These are phyloP conservation scores for Trachemys scripta DNA, from an alignment of 2,113 vertebrate genomes.

Conservation along the genomic window DNA sequence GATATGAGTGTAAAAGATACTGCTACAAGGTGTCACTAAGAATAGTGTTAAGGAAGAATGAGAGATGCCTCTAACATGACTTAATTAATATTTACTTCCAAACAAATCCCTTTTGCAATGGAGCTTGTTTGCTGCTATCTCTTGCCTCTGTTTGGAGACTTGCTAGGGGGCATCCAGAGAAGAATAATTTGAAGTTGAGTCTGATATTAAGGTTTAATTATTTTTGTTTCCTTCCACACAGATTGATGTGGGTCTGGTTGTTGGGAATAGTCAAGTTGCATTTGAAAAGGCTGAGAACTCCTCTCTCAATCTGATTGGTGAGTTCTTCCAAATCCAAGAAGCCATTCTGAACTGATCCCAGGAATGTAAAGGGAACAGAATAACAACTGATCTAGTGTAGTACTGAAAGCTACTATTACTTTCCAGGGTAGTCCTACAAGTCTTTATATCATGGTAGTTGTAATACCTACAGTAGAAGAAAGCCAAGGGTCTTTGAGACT, in stretches of 20 bases:
- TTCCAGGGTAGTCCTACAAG: neutral
- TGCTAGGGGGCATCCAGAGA: neutral
- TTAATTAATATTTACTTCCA: neutral
- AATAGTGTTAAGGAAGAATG: neutral
- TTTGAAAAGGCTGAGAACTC: conserved; percentile 97
- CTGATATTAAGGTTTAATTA: neutral
- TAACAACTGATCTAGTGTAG: neutral
- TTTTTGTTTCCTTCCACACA: conserved; percentile 67
- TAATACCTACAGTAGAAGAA: neutral
- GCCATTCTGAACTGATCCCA: neutral
- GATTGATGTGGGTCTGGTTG: conserved; percentile 91
- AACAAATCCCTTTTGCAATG: neutral
- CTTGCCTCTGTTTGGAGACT: neutral
- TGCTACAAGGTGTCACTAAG: neutral
- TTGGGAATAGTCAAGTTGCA: conserved; percentile 94
- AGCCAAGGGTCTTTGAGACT: neutral
- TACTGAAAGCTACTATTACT: accelerated
- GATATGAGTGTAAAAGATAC: neutral
- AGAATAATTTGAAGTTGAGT: neutral
- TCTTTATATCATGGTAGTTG: accelerated
- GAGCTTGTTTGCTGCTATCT: neutral
- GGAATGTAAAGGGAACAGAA: neutral
- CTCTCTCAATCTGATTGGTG: conserved; percentile 91
- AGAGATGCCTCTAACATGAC: neutral
- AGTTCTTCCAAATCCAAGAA: conserved; percentile 70